Evolutionary conservation across 2,888 invertebrate genomes (phyloP).

Genomic region (Junonia oenone): DNA sequence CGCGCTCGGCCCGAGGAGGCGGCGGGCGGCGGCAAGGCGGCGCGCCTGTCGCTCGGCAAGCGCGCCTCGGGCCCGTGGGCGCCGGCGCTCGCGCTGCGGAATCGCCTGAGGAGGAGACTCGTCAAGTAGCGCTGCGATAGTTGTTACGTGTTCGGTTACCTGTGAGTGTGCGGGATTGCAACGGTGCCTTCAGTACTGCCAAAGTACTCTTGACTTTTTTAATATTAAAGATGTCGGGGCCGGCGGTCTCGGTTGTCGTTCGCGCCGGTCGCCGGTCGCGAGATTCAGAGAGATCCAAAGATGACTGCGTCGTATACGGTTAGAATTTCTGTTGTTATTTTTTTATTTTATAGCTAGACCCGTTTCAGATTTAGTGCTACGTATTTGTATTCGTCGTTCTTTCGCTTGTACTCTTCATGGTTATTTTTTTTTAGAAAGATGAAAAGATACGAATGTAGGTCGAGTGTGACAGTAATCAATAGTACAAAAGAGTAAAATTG

Average conservation of each 20-base stretch:
- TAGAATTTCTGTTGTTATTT: constrained; percentile 57
- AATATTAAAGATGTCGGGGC: constrained; percentile 27
- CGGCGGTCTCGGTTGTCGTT: constrained; percentile 24
- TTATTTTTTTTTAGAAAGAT: constrained; percentile 1
- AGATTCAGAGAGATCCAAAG: constrained; percentile 55
- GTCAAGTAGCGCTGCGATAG: constrained; percentile 50
- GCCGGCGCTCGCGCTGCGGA: constrained; percentile 60
- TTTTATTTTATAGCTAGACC: constrained; percentile 38
- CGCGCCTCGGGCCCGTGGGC: constrained; percentile 53
- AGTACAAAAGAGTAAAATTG: constrained; percentile 70
- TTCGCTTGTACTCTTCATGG: not conserved
- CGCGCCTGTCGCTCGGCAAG: constrained; percentile 35
- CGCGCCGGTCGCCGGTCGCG: constrained; percentile 25
- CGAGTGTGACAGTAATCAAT: constrained; percentile 53
- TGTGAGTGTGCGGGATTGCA: constrained; percentile 38
- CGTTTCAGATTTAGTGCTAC: constrained; percentile 31
- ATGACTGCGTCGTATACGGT: constrained; percentile 64
- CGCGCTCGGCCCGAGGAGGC: constrained; percentile 46
- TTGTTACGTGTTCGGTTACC: constrained; percentile 39
- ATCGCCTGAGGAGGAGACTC: constrained; percentile 63
- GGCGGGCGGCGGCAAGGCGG: constrained; percentile 37
- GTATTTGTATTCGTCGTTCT: constrained; percentile 22
- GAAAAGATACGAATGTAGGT: constrained; percentile 19
- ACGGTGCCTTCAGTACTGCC: constrained; percentile 57
- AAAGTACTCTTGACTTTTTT: constrained; percentile 43